A percentile compares a stretch with the other conserved stretches of the same genome.
Evolutionary conservation across 2,113 vertebrate genomes (phyloP).

Genomic region (Pseudorhombus dupliciocellatus): DNA sequence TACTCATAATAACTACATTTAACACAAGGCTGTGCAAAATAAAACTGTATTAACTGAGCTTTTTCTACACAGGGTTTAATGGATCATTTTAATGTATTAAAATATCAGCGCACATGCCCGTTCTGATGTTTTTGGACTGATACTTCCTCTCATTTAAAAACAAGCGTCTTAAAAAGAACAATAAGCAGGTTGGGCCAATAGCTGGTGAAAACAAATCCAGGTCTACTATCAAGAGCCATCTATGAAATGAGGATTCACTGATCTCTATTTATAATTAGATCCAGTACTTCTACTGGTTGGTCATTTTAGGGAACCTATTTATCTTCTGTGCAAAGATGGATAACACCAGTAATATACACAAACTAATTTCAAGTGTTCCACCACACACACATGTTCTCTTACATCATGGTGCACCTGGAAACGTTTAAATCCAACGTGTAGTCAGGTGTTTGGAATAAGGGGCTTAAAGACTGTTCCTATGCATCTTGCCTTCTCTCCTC

Average conservation of each 20-base stretch:
- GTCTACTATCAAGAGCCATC: not conserved
- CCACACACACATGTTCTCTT: not conserved
- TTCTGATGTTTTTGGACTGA: too few relatives aligned
- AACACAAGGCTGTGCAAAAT: not conserved
- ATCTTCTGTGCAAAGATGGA: too few relatives aligned
- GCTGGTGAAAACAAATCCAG: too few relatives aligned
- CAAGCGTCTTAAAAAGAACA: too few relatives aligned
- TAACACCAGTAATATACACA: too few relatives aligned
- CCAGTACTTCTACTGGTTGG: too few relatives aligned
- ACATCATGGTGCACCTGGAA: not conserved
- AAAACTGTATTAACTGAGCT: not conserved
- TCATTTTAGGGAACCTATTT: too few relatives aligned
- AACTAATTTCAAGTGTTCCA: too few relatives aligned
- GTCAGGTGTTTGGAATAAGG: slow-evolving; percentile 8
- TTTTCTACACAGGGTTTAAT: not conserved
- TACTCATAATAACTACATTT: not conserved
- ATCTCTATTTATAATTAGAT: too few relatives aligned
- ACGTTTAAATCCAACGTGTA: slow-evolving; percentile 3
- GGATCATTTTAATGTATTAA: not conserved
- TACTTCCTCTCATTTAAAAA: too few relatives aligned
- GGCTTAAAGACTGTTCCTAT: slow-evolving; percentile 31
- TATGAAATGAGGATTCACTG: not conserved
- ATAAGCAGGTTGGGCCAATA: too few relatives aligned
- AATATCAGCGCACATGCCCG: not conserved
- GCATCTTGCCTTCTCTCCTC: slow-evolving; percentile 47